Conservation (phyloP, 1,140 invertebrate genomes). For the Eupristina koningsbergeri region DNA sequence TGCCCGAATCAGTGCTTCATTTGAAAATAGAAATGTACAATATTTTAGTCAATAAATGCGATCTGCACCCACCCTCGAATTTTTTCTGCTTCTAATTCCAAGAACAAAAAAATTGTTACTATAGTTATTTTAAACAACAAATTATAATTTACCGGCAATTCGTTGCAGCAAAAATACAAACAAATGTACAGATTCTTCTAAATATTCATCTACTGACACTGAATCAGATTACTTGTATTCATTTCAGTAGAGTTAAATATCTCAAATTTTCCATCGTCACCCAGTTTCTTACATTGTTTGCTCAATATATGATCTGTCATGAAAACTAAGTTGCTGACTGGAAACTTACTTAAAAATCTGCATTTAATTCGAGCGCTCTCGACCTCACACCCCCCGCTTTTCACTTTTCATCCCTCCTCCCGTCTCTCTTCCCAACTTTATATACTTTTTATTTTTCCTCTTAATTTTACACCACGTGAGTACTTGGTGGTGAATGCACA, state of each 20-base stretch:
- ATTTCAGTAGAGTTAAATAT: not conserved
- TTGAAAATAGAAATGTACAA: not conserved
- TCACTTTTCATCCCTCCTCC: not conserved
- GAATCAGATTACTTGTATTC: not conserved
- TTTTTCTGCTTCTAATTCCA: too few species aligned
- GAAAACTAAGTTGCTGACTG: conserved; percentile 69
- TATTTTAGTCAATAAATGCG: not conserved
- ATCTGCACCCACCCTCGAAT: not conserved
- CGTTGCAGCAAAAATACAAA: too few species aligned
- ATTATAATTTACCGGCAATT: not conserved
- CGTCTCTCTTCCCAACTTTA: conserved; percentile 12
- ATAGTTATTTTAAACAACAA: not conserved
- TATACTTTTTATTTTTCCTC: too few species aligned
- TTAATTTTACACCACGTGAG: too few species aligned
- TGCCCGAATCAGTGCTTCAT: too few species aligned
- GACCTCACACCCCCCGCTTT: conserved; percentile 61
- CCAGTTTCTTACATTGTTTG: too few species aligned
- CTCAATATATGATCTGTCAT: conserved; percentile 43
- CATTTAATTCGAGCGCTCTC: conserved; percentile 71
- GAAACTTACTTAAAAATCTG: conserved; percentile 67
- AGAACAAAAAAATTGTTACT: not conserved
- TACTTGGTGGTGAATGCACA: too few species aligned
- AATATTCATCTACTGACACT: not conserved
- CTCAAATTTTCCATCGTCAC: not conserved
- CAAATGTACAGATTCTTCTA: not conserved